Evolutionary conservation across 1,140 invertebrate genomes (phyloP).

Genomic region (Seison nebaliae): DNA sequence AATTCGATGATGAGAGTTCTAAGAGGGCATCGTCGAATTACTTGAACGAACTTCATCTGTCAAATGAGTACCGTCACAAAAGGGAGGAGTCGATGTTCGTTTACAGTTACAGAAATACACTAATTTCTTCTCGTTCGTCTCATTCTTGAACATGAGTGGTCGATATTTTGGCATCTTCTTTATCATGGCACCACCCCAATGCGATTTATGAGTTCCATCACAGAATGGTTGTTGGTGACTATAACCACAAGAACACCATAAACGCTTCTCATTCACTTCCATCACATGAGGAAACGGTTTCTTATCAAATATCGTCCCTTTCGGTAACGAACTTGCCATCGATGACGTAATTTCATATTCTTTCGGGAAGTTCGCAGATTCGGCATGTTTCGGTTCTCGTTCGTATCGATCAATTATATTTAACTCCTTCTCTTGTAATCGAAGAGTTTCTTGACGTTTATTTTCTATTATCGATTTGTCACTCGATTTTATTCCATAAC

Average conservation of each 20-base stretch:
- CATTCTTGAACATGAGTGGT: constrained; percentile 53
- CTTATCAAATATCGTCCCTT: constrained; percentile 36
- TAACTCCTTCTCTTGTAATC: no score
- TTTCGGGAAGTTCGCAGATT: constrained; percentile 16
- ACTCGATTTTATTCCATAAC: no score
- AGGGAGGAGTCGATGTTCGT: constrained; percentile 67
- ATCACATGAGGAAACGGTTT: constrained; percentile 55
- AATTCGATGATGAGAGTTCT: no score
- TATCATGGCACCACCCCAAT: constrained; percentile 33
- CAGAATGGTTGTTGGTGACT: constrained; percentile 72
- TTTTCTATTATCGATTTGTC: no score
- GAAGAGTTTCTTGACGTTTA: no score
- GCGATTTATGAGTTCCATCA: constrained; percentile 57
- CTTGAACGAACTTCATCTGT: constrained; percentile 38
- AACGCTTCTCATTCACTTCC: constrained; percentile 50
- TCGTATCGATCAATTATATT: no score
- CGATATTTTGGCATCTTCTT: constrained; percentile 22
- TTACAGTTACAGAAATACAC: constrained; percentile 97
- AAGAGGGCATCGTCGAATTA: no score
- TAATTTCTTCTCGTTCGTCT: constrained; percentile 57
- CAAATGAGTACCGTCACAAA: constrained; percentile 86
- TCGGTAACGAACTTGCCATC: constrained; percentile 15
- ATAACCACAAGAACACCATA: constrained; percentile 71
- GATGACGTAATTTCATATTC: no score
- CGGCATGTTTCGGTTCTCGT: no score